Evolutionary conservation across 2,888 invertebrate genomes (phyloP), one percentile per base, ranked within the genome.

Genomic region (Gryllus longicercus): DNA sequence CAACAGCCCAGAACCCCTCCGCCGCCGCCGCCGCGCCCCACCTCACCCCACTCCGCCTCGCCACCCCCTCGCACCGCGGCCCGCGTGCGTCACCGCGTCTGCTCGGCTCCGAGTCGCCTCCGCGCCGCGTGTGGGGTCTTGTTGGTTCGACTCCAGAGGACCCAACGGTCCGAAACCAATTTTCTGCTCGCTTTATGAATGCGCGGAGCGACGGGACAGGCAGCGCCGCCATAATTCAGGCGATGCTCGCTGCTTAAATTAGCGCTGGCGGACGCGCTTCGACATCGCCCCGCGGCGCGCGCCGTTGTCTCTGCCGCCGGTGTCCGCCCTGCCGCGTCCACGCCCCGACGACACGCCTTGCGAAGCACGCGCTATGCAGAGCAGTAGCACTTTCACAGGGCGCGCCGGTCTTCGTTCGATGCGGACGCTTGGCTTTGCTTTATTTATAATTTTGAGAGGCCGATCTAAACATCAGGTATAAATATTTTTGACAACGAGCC

Each of bases 81-180:
- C 38, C 38, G 38, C 63, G 63, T 63, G 14, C 63, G 63, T n/a
- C 63, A 63, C 63, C 16, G 38, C 38, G 38, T 16, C 63, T n/a
- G 63, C 63, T 63, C 63, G 3, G 16, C 63, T 63, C 63, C 63
- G 14, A 3, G n/a, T 16, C 16, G 63, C 63, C 63, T 63, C 63
- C 63, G 14, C 14, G n/a, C 63, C 16, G 63, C 63, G 63, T 63
- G 63, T 63, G 63, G n/a, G 63, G 63, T 63, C 63, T 63, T 63
- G 63, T 63, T 63, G 63, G 63, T 63, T 63, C 63, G 63, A 63
- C 74, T 78, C 63, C 78, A 12, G 78, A 74, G 63, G 74, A 74
- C 21, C 38, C 75, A 79, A 75, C 74, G 23, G 74, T 76, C 21
- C 21, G 77, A 63, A 79, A 79, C 79, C 74, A 79, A 79, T 79